These are phyloP conservation scores for Rhea americana DNA, from an alignment of 2,113 vertebrate genomes.

Conservation along the genomic window DNA sequence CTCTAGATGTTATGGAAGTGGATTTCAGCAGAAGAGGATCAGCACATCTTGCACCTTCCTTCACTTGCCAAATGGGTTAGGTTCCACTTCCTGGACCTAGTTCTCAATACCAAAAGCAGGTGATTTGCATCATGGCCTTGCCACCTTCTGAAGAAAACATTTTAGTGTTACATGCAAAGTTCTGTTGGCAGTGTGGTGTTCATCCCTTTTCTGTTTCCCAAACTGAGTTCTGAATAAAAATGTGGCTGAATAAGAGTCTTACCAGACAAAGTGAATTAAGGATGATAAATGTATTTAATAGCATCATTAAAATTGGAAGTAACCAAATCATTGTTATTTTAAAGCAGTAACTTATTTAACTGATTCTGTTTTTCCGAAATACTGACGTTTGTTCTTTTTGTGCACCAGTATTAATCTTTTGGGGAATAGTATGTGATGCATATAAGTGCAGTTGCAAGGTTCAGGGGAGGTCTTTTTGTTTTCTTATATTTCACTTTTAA, in stretches of 20 bases:
- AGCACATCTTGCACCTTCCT: background rate
- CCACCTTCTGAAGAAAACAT: background rate
- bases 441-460: background rate
- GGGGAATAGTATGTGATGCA: background rate
- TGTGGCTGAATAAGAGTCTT: background rate
- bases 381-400: background rate
- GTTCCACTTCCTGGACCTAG: background rate
- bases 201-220: background rate
- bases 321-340: background rate
- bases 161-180: background rate
- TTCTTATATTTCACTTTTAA: slow-evolving; percentile 43
- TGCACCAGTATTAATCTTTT: background rate
- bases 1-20: background rate
- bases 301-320: slow-evolving; percentile 15
- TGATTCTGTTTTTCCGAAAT: background rate
- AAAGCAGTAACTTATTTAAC: background rate
- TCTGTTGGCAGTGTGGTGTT: background rate
- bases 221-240: background rate
- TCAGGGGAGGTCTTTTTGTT: background rate
- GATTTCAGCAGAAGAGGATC: background rate
- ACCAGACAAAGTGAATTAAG: slow-evolving; percentile 10
- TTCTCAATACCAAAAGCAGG: background rate
- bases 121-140: background rate
- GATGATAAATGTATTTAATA: slow-evolving; percentile 38
- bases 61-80: background rate